Evolutionary conservation across 2,888 invertebrate genomes (phyloP).

Genomic region (Eristalis tenax): DNA sequence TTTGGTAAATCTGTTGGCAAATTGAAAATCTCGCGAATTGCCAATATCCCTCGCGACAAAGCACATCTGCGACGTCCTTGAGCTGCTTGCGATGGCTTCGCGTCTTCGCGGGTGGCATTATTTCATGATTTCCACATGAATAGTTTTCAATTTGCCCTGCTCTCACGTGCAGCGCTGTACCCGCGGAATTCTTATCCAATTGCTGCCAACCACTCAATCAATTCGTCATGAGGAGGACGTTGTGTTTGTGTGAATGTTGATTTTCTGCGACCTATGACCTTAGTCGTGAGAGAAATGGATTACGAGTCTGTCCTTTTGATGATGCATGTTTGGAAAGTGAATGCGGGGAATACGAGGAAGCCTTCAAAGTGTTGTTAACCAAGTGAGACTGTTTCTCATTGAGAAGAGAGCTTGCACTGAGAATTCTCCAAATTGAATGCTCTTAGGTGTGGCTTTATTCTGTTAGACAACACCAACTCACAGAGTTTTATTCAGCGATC

Average conservation of each 20-base stretch:
- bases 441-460: too few relatives aligned
- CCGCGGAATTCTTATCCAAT: background rate
- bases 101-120: background rate
- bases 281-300: background rate
- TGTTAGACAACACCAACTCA: too few relatives aligned
- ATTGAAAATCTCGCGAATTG: conserved; percentile 32
- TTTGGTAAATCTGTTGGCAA: conserved; percentile 40
- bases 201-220: background rate
- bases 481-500: too few relatives aligned
- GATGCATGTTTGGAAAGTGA: background rate
- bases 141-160: background rate
- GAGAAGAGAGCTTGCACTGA: background rate
- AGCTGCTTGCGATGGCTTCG: background rate
- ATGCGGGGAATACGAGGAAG: background rate
- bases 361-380: background rate
- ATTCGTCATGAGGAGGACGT: background rate
- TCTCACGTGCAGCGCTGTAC: background rate
- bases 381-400: background rate
- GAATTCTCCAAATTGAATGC: too few relatives aligned
- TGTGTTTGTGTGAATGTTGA: background rate
- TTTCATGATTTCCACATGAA: background rate
- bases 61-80: background rate
- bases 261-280: background rate
- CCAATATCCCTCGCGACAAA: conserved; percentile 15
- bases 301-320: background rate